Evolutionary conservation across 92 coral and sea anemone genomes (phyloP), one percentile per base, ranked within the genome.

Genomic region (Blastomussa wellsi): DNA sequence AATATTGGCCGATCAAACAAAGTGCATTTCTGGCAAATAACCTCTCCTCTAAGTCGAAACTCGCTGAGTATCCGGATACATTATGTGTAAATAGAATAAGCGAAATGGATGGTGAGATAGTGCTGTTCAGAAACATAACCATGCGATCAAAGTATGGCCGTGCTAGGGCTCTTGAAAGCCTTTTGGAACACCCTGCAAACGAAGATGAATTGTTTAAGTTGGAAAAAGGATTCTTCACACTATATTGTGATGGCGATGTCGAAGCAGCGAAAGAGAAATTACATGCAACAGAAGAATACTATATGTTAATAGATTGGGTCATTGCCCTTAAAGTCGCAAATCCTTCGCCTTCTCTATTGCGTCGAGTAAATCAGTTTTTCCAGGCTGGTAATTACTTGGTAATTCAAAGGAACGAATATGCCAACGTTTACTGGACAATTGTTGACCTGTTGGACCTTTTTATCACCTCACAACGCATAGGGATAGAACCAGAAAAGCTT

Each of bases 401-500:
- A 7, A 72, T 72, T 39, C 79, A 82, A 82, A 82, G 86, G 47
- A 1, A 16, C 7, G 86, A 82, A 59, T 82, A 53, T n/a, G 86
- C 86, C 70, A 82, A 82, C 71, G 86, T 72, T 16, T 82, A 82
- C 20, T 82, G 86, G 86, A 82, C 86, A 28, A n/a, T 82, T 2
- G 55, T 82, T 37, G 86, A 82, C 14, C 59, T 82, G 38, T 14
- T 82, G 55, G 86, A 82, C 41, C 72, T 82, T 72, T 82, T 36
- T 20, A 82, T 82, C 72, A 72, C 86, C 7, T 28, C 86, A 2
- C 79, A 82, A 9, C 24, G 44, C 24, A 11, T 82, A 9, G 79
- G 79, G 16, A 32, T 82, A 17, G 42, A 41, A 36, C 86, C 86
- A 52, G 86, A 72, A 28, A 72, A 57, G 29, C 79, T 82, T 0